phyloP scores from a whole-genome alignment of 1,140 invertebrate species.

The Vanessa atalanta region DNA sequence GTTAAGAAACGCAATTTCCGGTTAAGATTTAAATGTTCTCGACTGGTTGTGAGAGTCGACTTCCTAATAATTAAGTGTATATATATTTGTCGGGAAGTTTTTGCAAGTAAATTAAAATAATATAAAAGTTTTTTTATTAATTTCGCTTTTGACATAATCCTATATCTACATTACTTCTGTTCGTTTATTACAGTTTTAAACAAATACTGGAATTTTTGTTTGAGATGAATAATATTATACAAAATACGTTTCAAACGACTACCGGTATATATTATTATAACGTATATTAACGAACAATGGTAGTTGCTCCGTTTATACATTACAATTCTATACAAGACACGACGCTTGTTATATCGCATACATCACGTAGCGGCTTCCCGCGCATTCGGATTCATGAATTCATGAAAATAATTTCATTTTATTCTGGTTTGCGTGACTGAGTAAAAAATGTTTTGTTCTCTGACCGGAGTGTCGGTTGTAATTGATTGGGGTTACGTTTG shows the following conservation, averaged over 20 bases:
- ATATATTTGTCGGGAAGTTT: too few relatives aligned
- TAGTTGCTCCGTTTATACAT: not conserved
- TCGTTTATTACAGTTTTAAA: too few relatives aligned
- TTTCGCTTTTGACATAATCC: too few relatives aligned
- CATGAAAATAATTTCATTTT: conserved; percentile 47
- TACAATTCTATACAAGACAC: conserved; percentile 12
- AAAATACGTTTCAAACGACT: not conserved
- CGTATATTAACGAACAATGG: not conserved
- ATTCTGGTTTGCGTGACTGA: conserved; percentile 44
- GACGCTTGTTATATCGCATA: not conserved
- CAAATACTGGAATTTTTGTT: not conserved
- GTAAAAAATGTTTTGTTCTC: conserved; percentile 28
- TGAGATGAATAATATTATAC: not conserved
- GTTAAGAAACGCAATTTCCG: too few relatives aligned
- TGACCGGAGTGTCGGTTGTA: not conserved
- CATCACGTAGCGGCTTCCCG: conserved; percentile 25
- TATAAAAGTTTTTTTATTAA: too few relatives aligned
- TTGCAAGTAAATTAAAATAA: too few relatives aligned
- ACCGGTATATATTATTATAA: not conserved
- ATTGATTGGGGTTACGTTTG: not conserved
- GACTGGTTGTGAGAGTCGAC: too few relatives aligned
- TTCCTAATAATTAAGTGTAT: too few relatives aligned
- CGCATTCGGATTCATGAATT: conserved; percentile 44
- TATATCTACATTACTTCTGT: too few relatives aligned
- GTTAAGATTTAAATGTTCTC: too few relatives aligned